These are phyloP conservation scores for Agriopis marginaria DNA, from an alignment of 2,888 invertebrate species.

Conservation along the genomic window DNA sequence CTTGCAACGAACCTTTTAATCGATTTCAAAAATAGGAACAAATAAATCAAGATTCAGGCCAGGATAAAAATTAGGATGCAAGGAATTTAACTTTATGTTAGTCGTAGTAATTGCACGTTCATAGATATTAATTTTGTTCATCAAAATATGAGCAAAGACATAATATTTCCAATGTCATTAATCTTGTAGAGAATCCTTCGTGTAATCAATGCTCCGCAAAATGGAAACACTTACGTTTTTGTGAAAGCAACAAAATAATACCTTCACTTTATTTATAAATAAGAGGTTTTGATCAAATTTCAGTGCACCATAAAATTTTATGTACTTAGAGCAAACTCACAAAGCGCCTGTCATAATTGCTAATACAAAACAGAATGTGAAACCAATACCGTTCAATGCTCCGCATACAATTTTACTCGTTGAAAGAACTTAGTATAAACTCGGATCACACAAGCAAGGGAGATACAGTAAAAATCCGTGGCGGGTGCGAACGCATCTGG, in stretches of 20 bases:
- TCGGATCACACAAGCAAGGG: too few species aligned
- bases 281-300: not conserved
- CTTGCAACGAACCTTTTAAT: too few species aligned
- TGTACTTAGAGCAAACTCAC: not conserved
- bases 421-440: not conserved
- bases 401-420: not conserved
- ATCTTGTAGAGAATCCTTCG: slow-evolving; percentile 3
- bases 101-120: not conserved
- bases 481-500: too few species aligned
- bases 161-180: slow-evolving; percentile 3
- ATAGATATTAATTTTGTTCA: not conserved
- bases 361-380: slow-evolving; percentile 2
- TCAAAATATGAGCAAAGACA: too few species aligned
- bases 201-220: slow-evolving; percentile 6
- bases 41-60: too few species aligned
- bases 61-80: too few species aligned
- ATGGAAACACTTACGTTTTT: not conserved
- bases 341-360: not conserved
- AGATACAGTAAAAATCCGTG: too few species aligned
- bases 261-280: not conserved
- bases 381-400: not conserved
- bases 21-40: too few species aligned
- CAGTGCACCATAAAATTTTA: not conserved
- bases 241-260: slow-evolving; percentile 4
- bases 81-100: not conserved